Conservation (phyloP, 2,113 vertebrate species). For the Chamaetylas fuelleborni region DNA sequence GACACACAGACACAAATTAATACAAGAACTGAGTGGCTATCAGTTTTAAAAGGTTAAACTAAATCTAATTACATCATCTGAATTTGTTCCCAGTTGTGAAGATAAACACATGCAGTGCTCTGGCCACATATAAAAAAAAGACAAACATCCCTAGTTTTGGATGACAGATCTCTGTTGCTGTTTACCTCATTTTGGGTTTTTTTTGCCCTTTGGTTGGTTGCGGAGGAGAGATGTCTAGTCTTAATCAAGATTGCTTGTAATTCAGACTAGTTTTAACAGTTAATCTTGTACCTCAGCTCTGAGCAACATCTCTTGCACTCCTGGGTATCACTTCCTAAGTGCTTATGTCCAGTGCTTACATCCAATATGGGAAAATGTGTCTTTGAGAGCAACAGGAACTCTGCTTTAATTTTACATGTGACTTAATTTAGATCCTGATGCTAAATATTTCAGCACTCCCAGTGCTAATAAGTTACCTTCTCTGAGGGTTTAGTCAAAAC, state of each 20-base stretch:
- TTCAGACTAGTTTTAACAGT: background rate
- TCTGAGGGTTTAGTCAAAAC: background rate
- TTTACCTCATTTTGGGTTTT: background rate
- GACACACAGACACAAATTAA: background rate
- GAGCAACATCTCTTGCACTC: background rate
- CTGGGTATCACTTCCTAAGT: background rate
- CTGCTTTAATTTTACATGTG: background rate
- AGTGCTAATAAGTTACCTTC: background rate
- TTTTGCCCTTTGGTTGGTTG: background rate
- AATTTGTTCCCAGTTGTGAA: slow-evolving; percentile 39
- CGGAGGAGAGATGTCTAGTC: background rate
- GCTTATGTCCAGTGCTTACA: background rate
- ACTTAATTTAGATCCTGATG: background rate
- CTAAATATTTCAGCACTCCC: background rate
- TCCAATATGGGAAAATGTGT: accelerated
- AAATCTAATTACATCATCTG: slow-evolving; percentile 56
- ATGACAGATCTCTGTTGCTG: slow-evolving; percentile 60
- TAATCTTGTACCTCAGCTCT: background rate
- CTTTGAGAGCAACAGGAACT: background rate
- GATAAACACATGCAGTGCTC: slow-evolving; percentile 47
- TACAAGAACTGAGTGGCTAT: background rate
- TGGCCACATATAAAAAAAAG: slow-evolving; percentile 55
- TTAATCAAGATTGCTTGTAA: background rate
- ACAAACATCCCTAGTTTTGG: slow-evolving; percentile 49
- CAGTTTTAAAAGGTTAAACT: slow-evolving; percentile 41